Evolutionary conservation across 2,888 invertebrate genomes (phyloP), one percentile per base, ranked within the genome.

Genomic region (Cheilosia pagana): DNA sequence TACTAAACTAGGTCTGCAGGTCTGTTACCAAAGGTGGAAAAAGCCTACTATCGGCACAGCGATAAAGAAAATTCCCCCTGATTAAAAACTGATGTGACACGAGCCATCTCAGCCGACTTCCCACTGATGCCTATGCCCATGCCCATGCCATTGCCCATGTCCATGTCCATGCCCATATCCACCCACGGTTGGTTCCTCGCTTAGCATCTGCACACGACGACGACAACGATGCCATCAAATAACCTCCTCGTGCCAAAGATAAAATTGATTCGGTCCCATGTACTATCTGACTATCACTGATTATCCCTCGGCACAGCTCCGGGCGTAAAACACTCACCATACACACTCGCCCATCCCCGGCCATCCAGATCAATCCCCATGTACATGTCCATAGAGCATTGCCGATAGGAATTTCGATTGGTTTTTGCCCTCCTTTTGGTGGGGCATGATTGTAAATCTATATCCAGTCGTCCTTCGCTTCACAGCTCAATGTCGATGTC

Each of bases 331-430:
- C 78, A 74, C 68, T 67, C 68, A 57, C 72, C 62, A 31, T 45
- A 41, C 16, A 35, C 43, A n/a, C 50, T 50, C 14, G 2, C 12
- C 45, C 35, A 45, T 65, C 35, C 43, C 60, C 10, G 5, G 25
- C 0, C n/a, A n/a, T n/a, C 28, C 28, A 41, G 45, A 55, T 31
- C 43, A 74, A 55, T 31, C 52, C 43, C 67, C 23, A 7, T n/a
- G 67, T n/a, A 76, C 68, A 63, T 62, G 74, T 53, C 74, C 63
- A 74, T 74, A 52, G 65, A 76, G 70, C 55, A 68, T 70, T 78
- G 78, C 79, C 50, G 75, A 75, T 71, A 63, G 79, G 60, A 78
- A 79, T 79, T 85, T 85, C 83, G 79, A 85, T 85, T 85, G 83
- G 79, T 65, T 79, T 71, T 75, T 65, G n/a, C 55, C 68, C 50